These are phyloP conservation scores for Drosophila nigromelanica DNA, from an alignment of 1,140 invertebrate species.

Conservation along the genomic window DNA sequence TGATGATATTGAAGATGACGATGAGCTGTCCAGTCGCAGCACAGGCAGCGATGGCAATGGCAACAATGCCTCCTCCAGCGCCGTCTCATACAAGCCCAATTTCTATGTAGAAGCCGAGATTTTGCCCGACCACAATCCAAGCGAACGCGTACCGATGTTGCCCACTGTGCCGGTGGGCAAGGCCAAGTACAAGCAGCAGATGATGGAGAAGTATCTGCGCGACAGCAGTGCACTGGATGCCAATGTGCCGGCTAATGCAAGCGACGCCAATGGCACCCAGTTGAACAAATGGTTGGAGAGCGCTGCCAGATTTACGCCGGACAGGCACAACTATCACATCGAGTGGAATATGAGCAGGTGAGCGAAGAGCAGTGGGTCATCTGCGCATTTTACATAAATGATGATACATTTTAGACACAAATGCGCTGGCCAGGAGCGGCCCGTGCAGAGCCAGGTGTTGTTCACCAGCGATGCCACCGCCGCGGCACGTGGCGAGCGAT, in stretches of 20 bases:
- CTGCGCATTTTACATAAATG: neutral
- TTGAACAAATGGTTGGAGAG: constrained; percentile 89
- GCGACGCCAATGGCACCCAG: constrained; percentile 54
- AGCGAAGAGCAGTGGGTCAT: neutral
- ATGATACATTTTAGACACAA: constrained; percentile 48
- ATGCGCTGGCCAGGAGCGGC: constrained; percentile 25
- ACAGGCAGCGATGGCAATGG: constrained; percentile 70
- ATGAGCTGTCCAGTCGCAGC: constrained; percentile 69
- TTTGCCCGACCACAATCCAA: constrained; percentile 10
- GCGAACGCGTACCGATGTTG: constrained; percentile 48
- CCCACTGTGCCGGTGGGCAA: constrained; percentile 39
- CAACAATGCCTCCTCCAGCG: constrained; percentile 45
- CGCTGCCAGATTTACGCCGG: constrained; percentile 87
- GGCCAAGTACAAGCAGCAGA: constrained; percentile 85
- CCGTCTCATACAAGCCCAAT: constrained; percentile 54
- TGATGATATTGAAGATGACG: constrained; percentile 55
- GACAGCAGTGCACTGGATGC: constrained; percentile 47
- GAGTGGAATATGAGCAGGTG: constrained; percentile 86
- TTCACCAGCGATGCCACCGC: constrained; percentile 58
- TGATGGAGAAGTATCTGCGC: constrained; percentile 86
- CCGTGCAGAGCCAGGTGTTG: constrained; percentile 39
- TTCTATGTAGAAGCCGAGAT: constrained; percentile 56
- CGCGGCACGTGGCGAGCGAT: constrained; percentile 44
- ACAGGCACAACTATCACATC: constrained; percentile 87
- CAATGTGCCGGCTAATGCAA: neutral